phyloP scores from a whole-genome alignment of 2,113 vertebrate genomes.

The Ahaetulla prasina region DNA sequence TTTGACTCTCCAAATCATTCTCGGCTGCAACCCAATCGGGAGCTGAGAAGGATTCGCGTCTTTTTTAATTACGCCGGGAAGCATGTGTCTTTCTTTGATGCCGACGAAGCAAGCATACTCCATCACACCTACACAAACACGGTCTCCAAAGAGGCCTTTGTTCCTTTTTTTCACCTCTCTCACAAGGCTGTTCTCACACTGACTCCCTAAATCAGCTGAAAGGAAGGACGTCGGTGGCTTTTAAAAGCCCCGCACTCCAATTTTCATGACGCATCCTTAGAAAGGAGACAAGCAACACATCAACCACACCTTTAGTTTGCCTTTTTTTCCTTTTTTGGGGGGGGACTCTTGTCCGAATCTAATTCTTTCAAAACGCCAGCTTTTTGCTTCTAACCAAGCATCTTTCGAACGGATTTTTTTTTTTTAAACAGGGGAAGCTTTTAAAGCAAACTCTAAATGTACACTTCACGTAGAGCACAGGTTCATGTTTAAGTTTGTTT shows the following conservation, averaged over 20 bases:
- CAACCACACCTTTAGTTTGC: neutral
- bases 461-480: neutral
- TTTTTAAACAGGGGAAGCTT: neutral
- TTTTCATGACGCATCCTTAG: neutral
- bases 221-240: neutral
- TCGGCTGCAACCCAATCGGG: slow-evolving; percentile 47
- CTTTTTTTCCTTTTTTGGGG: neutral
- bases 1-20: fast-evolving
- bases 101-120: slow-evolving; percentile 43
- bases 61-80: slow-evolving; percentile 78
- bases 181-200: neutral
- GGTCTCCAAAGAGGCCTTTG: neutral
- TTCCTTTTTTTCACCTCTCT: neutral
- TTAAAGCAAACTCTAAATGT: neutral
- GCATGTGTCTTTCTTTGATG: slow-evolving; percentile 80
- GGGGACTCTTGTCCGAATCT: neutral
- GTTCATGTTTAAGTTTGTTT: neutral
- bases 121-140: slow-evolving; percentile 16
- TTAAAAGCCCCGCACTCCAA: neutral
- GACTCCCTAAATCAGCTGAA: neutral
- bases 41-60: slow-evolving; percentile 69
- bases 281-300: neutral
- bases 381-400: neutral
- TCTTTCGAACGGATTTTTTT: neutral
- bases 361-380: neutral